Base-by-base conservation (phyloP, 2,113 vertebrate genomes). In the Stigmatopora nigra region DNA sequence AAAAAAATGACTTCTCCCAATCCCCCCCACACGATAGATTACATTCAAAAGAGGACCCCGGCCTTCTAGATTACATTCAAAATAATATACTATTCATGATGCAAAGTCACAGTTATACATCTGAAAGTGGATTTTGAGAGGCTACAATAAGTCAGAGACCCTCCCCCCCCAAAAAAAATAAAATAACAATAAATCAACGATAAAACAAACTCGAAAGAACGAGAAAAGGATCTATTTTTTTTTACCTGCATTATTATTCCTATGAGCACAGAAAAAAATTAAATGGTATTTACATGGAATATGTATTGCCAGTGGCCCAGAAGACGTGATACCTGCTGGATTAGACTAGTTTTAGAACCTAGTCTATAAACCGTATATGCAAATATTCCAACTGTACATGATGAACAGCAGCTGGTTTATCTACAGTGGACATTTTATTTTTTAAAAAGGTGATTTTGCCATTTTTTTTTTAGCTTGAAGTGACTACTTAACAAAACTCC, bases 21-120 rank as follows among this genome's bases (percentile, higher is more conserved):
- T 63, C 25, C 67, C 7, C 25, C 63, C 63, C 53, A 71, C 25
- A 44, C 77, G 74, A 80, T 80, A 81, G 75, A 80, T 85, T 88
- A 88, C 83, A 87, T 88, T 89, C 80, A 78, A 91, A 90, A 87
- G 84, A 89, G 74, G 67, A 82, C 76, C 84, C 79, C 46, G 74
- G 71, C 70, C 72, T 58, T 80, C 73, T 87, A 75, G 80, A 73
- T 84, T 87, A 90, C 89, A 88, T 89, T 90, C 87, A 88, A 87
- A 88, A 86, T 84, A 84, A 88, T 89, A 92, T 84, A 88, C 87
- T 88, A 88, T 89, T 93, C 88, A 89, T 93, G 90, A 92, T 89
- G 91, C 89, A 90, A 92, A 89, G 88, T 94, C 94, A 95, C 90
- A 90, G 88, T 88, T 92, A 86, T 89, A 89, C 78, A 85, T 87